A percentile compares a stretch with the other conserved stretches of the same genome.
Conservation (phyloP, 2,888 invertebrate species). For the Gymnosoma rotundatum region DNA sequence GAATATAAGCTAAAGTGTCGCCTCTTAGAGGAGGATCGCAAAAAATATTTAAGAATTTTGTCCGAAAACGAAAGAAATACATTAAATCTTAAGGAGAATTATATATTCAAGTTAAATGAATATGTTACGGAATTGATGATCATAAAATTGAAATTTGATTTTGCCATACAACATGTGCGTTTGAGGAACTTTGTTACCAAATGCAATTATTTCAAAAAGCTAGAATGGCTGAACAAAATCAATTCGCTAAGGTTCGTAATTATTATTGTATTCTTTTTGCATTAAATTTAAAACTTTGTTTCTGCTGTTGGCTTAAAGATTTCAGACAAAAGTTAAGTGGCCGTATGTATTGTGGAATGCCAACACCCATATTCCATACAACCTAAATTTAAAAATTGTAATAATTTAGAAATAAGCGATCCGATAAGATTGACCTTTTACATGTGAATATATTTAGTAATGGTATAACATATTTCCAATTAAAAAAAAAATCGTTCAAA, state of each 20-base stretch:
- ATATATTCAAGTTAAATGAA: slow-evolving; percentile 86
- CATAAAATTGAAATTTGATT: slow-evolving; percentile 86
- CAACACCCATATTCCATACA: no score
- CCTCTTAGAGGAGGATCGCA: slow-evolving; percentile 87
- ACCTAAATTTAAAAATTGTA: no score
- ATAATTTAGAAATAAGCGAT: no score
- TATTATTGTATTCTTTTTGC: neutral
- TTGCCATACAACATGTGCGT: slow-evolving; percentile 87
- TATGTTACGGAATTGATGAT: slow-evolving; percentile 84
- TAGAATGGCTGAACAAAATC: slow-evolving; percentile 68
- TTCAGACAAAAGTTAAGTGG: no score
- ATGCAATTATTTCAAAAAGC: slow-evolving; percentile 71
- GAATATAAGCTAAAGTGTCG: slow-evolving; percentile 89
- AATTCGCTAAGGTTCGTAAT: slow-evolving; percentile 62
- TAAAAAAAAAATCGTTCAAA: no score
- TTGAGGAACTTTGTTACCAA: slow-evolving; percentile 74
- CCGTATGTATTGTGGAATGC: no score
- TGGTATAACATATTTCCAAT: no score
- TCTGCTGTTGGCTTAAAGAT: no score
- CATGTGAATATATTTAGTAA: no score
- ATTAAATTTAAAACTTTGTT: no score
- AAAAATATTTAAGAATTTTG: slow-evolving; percentile 89
- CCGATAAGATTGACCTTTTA: no score
- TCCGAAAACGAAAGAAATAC: slow-evolving; percentile 88
- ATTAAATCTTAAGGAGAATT: slow-evolving; percentile 84